These are phyloP conservation scores for Lepidocyrtoides sp. DNA, from an alignment of 2,888 invertebrate species.

Conservation along the genomic window DNA sequence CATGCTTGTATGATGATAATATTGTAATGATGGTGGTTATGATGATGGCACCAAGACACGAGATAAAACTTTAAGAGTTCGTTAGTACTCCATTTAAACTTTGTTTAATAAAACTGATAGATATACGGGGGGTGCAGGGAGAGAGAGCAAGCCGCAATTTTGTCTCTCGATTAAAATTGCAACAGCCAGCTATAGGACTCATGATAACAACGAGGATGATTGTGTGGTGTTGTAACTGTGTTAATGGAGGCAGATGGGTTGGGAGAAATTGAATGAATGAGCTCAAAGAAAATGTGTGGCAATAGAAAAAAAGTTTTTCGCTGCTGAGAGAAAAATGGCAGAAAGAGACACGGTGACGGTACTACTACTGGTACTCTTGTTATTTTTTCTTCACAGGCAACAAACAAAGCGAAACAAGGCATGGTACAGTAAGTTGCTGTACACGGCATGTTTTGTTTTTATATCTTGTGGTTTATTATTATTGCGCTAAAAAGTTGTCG, in stretches of 20 bases:
- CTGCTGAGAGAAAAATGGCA: conserved; percentile 30
- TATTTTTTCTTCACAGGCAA: conserved; percentile 24
- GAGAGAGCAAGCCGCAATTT: neutral
- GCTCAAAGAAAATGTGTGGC: conserved; percentile 14
- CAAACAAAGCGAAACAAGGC: conserved; percentile 45
- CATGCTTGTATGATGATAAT: conserved; percentile 33
- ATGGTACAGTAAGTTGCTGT: neutral
- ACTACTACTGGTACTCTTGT: neutral
- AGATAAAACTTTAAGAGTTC: conserved; percentile 15
- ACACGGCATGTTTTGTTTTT: neutral
- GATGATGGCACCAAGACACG: conserved; percentile 50
- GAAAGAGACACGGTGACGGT: conserved; percentile 29
- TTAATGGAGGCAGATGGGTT: conserved; percentile 56
- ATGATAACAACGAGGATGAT: neutral
- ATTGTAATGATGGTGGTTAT: conserved; percentile 3
- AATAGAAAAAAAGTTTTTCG: conserved; percentile 20
- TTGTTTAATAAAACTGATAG: neutral
- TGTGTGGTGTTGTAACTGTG: conserved; percentile 48
- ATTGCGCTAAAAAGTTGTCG: neutral
- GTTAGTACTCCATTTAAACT: conserved; percentile 10
- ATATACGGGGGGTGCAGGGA: neutral
- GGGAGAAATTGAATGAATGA: conserved; percentile 48
- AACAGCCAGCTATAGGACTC: conserved; percentile 14
- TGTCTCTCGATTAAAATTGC: conserved; percentile 48
- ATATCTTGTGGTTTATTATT: neutral